Conservation (phyloP, 2,113 vertebrate species). For the Hystrix brachyura region DNA sequence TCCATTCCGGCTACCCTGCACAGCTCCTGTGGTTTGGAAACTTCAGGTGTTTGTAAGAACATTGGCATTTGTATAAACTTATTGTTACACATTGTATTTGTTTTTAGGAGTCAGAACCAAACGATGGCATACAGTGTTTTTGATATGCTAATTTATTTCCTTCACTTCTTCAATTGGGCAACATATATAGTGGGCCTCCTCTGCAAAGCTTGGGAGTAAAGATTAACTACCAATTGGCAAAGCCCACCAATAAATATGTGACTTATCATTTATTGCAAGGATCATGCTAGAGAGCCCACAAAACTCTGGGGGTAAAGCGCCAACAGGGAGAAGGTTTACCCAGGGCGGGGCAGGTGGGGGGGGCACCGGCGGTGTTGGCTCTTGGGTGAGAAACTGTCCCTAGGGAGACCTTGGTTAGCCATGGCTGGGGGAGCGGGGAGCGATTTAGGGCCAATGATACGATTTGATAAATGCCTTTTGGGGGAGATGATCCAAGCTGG, state of each 20-base stretch:
- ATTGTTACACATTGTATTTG: background rate
- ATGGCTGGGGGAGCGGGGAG: background rate
- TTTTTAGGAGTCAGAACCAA: background rate
- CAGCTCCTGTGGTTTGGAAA: background rate
- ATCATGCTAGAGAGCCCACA: background rate
- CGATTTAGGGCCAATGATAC: no score
- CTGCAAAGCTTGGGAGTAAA: background rate
- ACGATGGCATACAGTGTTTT: background rate
- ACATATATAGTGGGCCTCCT: accelerated
- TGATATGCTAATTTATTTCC: background rate
- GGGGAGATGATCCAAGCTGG: background rate
- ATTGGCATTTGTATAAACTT: background rate
- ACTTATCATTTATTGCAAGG: background rate
- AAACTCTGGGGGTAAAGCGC: background rate
- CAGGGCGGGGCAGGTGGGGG: accelerated
- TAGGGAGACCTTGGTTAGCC: background rate
- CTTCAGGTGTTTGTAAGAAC: accelerated
- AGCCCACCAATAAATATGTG: background rate
- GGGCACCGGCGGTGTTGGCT: background rate
- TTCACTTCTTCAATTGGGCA: background rate
- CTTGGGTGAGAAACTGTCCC: background rate
- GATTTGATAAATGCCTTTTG: background rate
- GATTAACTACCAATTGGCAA: background rate
- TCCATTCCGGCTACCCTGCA: background rate
- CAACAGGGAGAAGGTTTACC: background rate